A percentile compares a stretch with the other conserved stretches of the same genome.
These are phyloP conservation scores for Acronicta leporina DNA, from an alignment of 2,888 invertebrate species.

Conservation along the genomic window DNA sequence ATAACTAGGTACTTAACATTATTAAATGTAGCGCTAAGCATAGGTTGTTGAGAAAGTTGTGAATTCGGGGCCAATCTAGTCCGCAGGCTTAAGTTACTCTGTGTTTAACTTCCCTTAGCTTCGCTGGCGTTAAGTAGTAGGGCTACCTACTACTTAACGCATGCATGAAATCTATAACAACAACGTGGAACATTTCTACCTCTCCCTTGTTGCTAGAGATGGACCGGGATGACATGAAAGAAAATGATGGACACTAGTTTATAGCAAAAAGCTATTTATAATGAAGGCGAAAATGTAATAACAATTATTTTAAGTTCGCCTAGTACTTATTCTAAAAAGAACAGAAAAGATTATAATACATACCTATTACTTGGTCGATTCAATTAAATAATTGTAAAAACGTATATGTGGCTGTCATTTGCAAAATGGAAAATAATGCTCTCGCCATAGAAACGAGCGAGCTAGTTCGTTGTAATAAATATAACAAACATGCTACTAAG, in stretches of 20 bases:
- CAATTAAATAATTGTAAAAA: background rate
- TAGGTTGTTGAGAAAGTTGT: slow-evolving; percentile 16
- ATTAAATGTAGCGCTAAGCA: too few species aligned
- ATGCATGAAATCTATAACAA: slow-evolving; percentile 14
- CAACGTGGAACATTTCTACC: background rate
- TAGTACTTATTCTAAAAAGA: too few species aligned
- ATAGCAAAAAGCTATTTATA: too few species aligned
- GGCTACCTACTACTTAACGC: too few species aligned
- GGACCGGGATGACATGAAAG: background rate
- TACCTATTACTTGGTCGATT: background rate
- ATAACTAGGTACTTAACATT: background rate
- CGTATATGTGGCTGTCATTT: background rate
- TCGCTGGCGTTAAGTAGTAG: slow-evolving; percentile 24
- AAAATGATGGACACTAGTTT: slow-evolving; percentile 1
- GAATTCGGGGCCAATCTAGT: slow-evolving; percentile 8
- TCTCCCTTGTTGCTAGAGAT: background rate
- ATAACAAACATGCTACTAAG: background rate
- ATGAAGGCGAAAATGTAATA: too few species aligned
- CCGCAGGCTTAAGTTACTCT: slow-evolving; percentile 47
- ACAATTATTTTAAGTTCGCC: background rate
- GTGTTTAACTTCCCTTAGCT: slow-evolving; percentile 41
- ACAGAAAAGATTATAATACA: too few species aligned
- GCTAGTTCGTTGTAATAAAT: too few species aligned
- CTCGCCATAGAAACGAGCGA: too few species aligned
- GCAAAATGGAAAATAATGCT: background rate